These are phyloP conservation scores for Cassiopea xamachana DNA, from an alignment of 30 jellyfish, hydroid and myxozoan genomes.

Conservation along the genomic window DNA sequence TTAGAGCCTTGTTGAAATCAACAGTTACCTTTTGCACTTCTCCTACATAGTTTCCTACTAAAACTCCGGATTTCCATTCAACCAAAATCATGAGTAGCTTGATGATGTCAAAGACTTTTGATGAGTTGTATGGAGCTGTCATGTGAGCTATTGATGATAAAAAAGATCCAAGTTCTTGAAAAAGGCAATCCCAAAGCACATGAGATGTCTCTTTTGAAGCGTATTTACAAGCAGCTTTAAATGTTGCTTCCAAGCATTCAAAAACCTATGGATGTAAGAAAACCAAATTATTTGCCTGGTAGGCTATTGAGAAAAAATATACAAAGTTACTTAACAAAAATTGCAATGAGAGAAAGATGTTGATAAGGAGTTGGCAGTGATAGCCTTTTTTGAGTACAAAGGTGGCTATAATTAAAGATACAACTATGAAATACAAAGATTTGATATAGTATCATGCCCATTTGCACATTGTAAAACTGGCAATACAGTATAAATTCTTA, in stretches of 20 bases:
- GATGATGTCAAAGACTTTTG: neutral
- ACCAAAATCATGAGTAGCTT: constrained; percentile 19
- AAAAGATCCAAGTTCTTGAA: neutral
- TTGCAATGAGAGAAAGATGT: neutral
- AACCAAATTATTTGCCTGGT: neutral
- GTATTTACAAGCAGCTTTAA: constrained; percentile 50
- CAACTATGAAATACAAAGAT: too few species aligned
- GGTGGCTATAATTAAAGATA: too few species aligned
- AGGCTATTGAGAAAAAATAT: neutral
- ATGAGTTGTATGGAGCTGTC: neutral
- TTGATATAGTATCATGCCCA: too few species aligned
- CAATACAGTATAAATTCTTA: too few species aligned
- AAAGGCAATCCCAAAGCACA: constrained; percentile 44
- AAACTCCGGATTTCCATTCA: constrained; percentile 55
- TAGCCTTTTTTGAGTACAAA: too few species aligned
- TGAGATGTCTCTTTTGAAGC: constrained; percentile 27
- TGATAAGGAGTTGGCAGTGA: too few species aligned
- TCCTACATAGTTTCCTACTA: neutral
- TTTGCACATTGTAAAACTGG: too few species aligned
- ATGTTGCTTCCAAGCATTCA: constrained; percentile 28
- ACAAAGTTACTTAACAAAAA: neutral
- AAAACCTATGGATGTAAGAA: constrained; percentile 26
- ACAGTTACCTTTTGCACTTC: constrained; percentile 25
- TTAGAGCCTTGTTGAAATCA: too few species aligned
- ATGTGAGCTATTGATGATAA: neutral